These are phyloP conservation scores for Gyps fulvus DNA, from an alignment of 2,113 vertebrate genomes.

Conservation along the genomic window DNA sequence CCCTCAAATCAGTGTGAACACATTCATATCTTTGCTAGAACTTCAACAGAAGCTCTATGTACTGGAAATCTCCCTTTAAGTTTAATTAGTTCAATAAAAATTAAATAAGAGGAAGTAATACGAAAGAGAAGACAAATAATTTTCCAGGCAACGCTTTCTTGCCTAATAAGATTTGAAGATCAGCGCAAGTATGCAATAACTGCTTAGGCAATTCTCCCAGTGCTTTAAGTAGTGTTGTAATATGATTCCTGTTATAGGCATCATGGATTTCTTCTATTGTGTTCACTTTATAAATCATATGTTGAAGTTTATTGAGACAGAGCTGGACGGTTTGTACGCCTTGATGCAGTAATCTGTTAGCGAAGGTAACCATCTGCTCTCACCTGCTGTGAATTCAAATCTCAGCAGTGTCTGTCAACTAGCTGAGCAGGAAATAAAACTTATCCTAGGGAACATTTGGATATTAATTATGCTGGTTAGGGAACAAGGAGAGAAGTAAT, in stretches of 20 bases:
- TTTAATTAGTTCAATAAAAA: constrained; percentile 73
- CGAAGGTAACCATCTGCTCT: constrained; percentile 43
- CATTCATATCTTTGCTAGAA: constrained; percentile 15
- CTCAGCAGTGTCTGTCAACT: constrained; percentile 24
- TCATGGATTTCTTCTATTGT: background rate
- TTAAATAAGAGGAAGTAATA: constrained; percentile 59
- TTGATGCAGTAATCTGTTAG: constrained; percentile 42
- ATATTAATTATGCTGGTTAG: constrained; percentile 40
- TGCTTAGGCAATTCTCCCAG: constrained; percentile 19
- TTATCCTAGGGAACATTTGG: constrained; percentile 6
- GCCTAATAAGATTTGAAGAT: constrained; percentile 67
- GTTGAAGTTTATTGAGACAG: constrained; percentile 31
- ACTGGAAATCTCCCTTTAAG: constrained; percentile 59
- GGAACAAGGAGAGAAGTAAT: background rate
- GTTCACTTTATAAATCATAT: constrained; percentile 35
- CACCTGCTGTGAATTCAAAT: constrained; percentile 31
- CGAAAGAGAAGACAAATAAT: constrained; percentile 41
- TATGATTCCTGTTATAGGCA: background rate
- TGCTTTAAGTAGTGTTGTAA: background rate
- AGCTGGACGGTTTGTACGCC: background rate
- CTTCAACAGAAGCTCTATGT: constrained; percentile 38
- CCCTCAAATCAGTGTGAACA: constrained; percentile 32
- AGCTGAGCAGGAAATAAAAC: constrained; percentile 23
- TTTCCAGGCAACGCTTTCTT: constrained; percentile 61
- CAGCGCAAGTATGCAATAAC: constrained; percentile 24